A percentile compares a stretch with the other conserved stretches of the same genome.
phyloP scores from a whole-genome alignment of 2,113 vertebrate species.

The Esox niger region DNA sequence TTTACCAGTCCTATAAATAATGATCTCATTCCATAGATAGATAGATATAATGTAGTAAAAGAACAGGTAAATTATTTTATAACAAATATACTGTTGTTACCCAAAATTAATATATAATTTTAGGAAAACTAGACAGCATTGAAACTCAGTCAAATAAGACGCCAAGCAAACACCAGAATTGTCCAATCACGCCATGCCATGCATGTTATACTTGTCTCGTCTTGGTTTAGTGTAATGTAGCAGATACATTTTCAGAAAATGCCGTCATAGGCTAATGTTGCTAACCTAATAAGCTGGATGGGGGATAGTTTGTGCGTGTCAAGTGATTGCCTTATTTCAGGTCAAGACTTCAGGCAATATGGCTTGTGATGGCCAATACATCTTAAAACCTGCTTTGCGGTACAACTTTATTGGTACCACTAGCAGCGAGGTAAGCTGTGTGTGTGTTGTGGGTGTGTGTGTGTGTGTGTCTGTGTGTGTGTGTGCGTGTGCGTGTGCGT shows the following conservation, averaged over 20 bases:
- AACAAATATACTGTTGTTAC: background rate
- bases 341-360: too few relatives aligned
- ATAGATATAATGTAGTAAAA: background rate
- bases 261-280: background rate
- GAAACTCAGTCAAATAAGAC: background rate
- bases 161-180: background rate
- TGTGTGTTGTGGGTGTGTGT: conserved; percentile 14
- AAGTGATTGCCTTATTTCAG: too few relatives aligned
- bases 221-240: background rate
- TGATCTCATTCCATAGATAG: background rate
- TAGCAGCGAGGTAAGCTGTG: background rate
- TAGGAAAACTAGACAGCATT: background rate
- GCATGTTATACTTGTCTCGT: background rate
- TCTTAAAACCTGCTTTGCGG: conserved; percentile 12
- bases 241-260: too few relatives aligned
- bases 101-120: background rate
- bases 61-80: too few relatives aligned
- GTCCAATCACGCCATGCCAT: background rate
- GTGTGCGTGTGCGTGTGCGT: background rate
- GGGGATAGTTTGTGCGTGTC: too few relatives aligned
- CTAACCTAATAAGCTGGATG: too few relatives aligned
- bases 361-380: background rate
- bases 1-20: background rate
- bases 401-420: conserved; percentile 19
- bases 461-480: conserved; percentile 7